Base-by-base conservation (phyloP, 2,797 vertebrate genomes). In the Sternarchorhynchus goeldii region DNA sequence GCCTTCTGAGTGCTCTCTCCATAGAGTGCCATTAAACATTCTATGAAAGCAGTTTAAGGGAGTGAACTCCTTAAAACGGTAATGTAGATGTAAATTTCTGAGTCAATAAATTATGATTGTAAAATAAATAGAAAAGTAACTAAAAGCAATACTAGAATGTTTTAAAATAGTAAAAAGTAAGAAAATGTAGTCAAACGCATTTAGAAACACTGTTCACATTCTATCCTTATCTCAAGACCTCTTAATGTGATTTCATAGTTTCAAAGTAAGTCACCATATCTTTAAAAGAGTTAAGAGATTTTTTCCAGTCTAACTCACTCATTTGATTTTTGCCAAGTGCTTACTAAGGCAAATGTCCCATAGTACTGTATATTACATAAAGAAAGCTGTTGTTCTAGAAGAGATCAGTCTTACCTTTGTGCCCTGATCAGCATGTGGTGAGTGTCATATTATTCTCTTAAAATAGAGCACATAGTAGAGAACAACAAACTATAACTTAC, bases 1-100 rank as follows among this genome's bases (percentile, higher is more conserved):
- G 1, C 39, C 53, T 45, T 67, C 70, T 75, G 39, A 72, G 66
- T 36, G 71, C 17, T 71, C 29, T 60, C n/a, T 50, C 57, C 57
- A 57, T 8, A 1, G 34, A 70, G 58, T 2, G 0, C 20, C 20
- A 32, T 41, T 62, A 32, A 62, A 50, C 78, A 71, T 75, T 71
- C 60, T 72, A 70, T 71, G 18, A 4, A 55, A 77, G 55, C 41
- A 21, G 29, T 29, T 34, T 56, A 45, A 25, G 25, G 55, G 21
- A 68, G 25, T 67, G 62, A 67, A 29, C 50, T 41, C 59, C 59
- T 45, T n/a, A 31, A 41, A 39, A 32, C 18, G n/a, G 10, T 41
- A 67, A 67, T 67, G 65, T 1, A 41, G 39, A 10, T 41, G 14
- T 50, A 12, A 12, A 50, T 50, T 50, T 50, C 3, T 14, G 10